A percentile compares a stretch with the other conserved stretches of the same genome.
Conservation (phyloP, 2,113 vertebrate species). For the Oplegnathus fasciatus region DNA sequence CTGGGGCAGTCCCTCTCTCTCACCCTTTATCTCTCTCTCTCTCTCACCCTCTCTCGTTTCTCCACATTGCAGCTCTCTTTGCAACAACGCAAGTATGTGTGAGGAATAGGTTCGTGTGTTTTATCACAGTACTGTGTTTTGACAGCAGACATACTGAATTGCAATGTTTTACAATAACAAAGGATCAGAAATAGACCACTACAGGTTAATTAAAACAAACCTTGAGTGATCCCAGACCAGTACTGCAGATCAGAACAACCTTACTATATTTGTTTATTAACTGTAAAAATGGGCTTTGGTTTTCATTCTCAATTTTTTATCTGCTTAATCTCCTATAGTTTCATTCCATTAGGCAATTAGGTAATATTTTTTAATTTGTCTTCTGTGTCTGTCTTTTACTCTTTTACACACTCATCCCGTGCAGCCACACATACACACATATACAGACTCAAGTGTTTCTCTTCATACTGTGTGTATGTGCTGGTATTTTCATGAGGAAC, state of each 20-base stretch:
- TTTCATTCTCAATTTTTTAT: neutral
- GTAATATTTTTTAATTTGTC: neutral
- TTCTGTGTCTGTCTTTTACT: neutral
- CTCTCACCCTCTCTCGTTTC: constrained; percentile 7
- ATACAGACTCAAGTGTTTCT: constrained; percentile 4
- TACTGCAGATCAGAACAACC: neutral
- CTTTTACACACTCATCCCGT: neutral
- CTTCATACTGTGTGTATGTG: constrained; percentile 1
- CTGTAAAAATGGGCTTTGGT: neutral
- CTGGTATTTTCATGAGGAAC: constrained; percentile 58
- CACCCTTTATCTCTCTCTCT: constrained; percentile 14
- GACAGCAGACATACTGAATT: neutral
- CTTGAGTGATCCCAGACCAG: neutral
- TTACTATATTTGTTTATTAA: neutral
- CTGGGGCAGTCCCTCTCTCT: constrained; percentile 36
- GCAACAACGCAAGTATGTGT: constrained; percentile 24
- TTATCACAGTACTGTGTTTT: neutral
- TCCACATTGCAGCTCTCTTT: constrained; percentile 26
- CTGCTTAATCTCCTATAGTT: neutral
- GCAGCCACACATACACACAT: neutral
- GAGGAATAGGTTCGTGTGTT: neutral
- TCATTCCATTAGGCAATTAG: neutral
- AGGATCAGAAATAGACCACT: neutral
- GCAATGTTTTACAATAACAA: neutral
- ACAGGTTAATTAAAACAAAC: neutral